Percentiles rank a stretch among this genome's conserved stretches.
Conservation (phyloP, 2,113 vertebrate species). For the Tonatia bakeri region DNA sequence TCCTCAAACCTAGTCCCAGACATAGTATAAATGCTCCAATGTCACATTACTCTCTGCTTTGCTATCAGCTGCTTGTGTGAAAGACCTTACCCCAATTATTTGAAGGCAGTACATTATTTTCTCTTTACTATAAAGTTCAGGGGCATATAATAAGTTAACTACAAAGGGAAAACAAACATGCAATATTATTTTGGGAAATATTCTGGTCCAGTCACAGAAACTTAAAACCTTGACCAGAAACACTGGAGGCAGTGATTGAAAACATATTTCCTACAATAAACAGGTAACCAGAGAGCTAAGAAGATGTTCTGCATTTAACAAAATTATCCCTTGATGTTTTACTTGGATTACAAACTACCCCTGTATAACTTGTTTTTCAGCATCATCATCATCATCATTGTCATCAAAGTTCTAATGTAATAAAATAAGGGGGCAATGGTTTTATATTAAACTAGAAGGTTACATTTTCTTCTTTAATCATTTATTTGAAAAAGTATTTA, state of each 20-base stretch:
- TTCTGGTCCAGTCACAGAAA: background rate
- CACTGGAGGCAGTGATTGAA: background rate
- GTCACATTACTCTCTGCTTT: background rate
- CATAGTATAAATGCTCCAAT: fast-evolving
- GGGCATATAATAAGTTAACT: background rate
- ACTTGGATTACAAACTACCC: background rate
- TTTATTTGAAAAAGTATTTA: background rate
- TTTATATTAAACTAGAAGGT: background rate
- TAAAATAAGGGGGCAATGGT: background rate
- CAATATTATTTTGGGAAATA: background rate
- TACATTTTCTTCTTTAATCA: background rate
- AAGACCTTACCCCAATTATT: no score
- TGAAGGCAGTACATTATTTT: background rate
- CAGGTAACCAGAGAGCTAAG: background rate
- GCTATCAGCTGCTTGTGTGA: background rate
- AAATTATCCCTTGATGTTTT: background rate
- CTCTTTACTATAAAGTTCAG: background rate
- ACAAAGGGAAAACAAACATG: background rate
- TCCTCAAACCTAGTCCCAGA: background rate
- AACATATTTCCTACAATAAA: background rate
- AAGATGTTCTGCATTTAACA: background rate
- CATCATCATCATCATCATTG: background rate
- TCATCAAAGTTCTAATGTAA: background rate
- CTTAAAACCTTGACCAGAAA: background rate
- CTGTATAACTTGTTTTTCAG: background rate